Evolutionary conservation across 2,113 vertebrate genomes (phyloP), one percentile per base, ranked within the genome.

Genomic region (Pao palembangensis): DNA sequence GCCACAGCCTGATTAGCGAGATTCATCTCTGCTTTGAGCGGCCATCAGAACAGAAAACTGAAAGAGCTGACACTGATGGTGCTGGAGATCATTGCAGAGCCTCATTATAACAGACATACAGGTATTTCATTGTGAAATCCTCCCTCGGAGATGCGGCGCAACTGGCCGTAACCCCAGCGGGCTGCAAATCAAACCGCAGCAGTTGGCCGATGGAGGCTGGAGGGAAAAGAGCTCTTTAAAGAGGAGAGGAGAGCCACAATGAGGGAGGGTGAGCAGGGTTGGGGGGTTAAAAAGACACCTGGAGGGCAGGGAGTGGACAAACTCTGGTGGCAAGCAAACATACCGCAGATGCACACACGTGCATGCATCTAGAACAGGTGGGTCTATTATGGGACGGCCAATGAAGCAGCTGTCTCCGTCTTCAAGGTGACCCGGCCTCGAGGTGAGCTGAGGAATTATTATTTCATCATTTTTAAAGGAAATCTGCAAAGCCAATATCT

Each of bases 401-500:
- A 41, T 53, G 48, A 41, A 2, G 51, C 76, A 76, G 71, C 73
- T 57, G 68, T 42, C 70, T 58, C 19, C 49, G 4, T 59, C 19
- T 55, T 56, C 18, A 78, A 62, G 55, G 65, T 75, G 77, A 76
- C 72, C 23, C 5, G 18, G 47, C 48, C 18, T 43, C 56, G 47
- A 68, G 54, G 43, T 53, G 53, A 64, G 31, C 34, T 47, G 52
- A 49, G 25, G 34, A 38, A 38, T 38, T 38, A 38, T 38, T 38
- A 38, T 38, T 38, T 38, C 34, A 12, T 38, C 10, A 38, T 38
- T 38, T 11, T 38, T 38, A 38, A 38, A 3, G 25, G 34, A 38
- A 38, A 38, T 38, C 34, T 38, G 34, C 34, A 31, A 23, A 44
- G 51, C 17, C 28, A 11, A 59, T 14, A 47, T 17, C 38, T 11